These are phyloP conservation scores for Hydrolagus affinis DNA, from an alignment of 2,113 vertebrate genomes.

Conservation along the genomic window DNA sequence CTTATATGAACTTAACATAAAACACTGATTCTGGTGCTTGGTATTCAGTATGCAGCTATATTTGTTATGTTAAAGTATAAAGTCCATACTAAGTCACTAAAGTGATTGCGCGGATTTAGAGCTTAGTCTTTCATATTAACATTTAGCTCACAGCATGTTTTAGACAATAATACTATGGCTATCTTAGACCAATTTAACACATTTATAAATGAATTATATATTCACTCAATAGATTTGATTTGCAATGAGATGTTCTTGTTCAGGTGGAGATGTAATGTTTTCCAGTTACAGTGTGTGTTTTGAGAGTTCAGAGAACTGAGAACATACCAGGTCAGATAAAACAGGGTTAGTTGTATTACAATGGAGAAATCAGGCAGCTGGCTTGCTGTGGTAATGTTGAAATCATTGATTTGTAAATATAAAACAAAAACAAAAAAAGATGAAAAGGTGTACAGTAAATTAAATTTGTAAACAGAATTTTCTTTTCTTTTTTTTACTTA, in stretches of 20 bases:
- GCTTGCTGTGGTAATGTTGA: conserved; percentile 80
- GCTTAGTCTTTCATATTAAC: conserved; percentile 48
- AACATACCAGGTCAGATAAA: conserved; percentile 55
- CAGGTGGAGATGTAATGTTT: conserved; percentile 10
- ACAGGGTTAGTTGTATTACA: conserved; percentile 73
- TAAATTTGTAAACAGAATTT: conserved; percentile 73
- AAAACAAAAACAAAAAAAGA: conserved; percentile 56
- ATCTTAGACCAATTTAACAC: conserved; percentile 39
- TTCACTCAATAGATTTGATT: conserved; percentile 32
- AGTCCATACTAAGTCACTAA: conserved; percentile 41
- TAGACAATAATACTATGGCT: conserved; percentile 43
- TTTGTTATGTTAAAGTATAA: conserved; percentile 56
- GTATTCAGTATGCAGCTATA: conserved; percentile 52
- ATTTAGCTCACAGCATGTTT: conserved; percentile 47
- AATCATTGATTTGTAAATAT: conserved; percentile 74
- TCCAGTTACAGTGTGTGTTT: conserved; percentile 13
- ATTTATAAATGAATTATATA: conserved; percentile 32
- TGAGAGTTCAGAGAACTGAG: conserved; percentile 53
- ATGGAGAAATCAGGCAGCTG: conserved; percentile 73
- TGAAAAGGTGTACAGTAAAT: conserved; percentile 94
- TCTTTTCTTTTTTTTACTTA: conserved; percentile 59
- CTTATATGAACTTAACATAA: conserved; percentile 45
- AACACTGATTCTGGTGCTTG: conserved; percentile 71
- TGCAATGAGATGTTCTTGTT: conserved; percentile 24
- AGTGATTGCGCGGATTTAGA: conserved; percentile 40